phyloP scores from a whole-genome alignment of 2,888 invertebrate species.

The Megastigmus dorsalis region DNA sequence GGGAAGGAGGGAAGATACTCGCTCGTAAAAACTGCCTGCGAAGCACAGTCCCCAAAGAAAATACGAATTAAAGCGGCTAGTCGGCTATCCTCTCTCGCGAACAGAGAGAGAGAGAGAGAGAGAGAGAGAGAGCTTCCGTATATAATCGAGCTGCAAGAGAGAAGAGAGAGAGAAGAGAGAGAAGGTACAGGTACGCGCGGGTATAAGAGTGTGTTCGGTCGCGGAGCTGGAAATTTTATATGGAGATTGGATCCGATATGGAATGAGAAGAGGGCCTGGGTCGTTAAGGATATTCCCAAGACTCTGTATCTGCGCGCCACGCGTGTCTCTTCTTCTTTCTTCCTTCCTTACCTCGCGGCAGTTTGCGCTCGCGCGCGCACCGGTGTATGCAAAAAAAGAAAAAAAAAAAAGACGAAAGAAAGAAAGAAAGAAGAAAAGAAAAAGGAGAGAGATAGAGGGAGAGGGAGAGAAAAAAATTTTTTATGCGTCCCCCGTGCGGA shows the following conservation, averaged over 20 bases:
- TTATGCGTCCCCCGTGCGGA: constrained; percentile 31
- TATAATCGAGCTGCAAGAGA: constrained; percentile 28
- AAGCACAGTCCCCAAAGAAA: constrained; percentile 67
- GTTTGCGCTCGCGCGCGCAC: background rate
- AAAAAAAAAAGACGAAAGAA: background rate
- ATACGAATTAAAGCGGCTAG: constrained; percentile 71
- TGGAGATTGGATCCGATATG: constrained; percentile 55
- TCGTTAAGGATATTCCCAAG: constrained; percentile 53
- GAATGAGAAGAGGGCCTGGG: constrained; percentile 31
- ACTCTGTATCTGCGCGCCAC: constrained; percentile 30
- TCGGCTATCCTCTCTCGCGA: constrained; percentile 56
- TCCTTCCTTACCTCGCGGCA: background rate
- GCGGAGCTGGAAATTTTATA: constrained; percentile 48
- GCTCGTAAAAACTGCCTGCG: constrained; percentile 69
- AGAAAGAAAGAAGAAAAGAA: background rate
- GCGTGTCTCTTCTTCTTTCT: constrained; percentile 22
- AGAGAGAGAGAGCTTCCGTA: constrained; percentile 58
- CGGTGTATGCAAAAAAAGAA: background rate
- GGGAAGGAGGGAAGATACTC: constrained; percentile 66
- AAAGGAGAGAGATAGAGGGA: constrained; percentile 7
- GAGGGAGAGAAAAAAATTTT: constrained; percentile 31
- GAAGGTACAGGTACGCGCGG: constrained; percentile 27
- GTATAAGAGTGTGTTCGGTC: constrained; percentile 12
- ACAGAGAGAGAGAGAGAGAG: constrained; percentile 31
- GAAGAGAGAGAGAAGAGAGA: background rate